Conservation (phyloP, 2,113 vertebrate species). For the Anguilla japonica region DNA sequence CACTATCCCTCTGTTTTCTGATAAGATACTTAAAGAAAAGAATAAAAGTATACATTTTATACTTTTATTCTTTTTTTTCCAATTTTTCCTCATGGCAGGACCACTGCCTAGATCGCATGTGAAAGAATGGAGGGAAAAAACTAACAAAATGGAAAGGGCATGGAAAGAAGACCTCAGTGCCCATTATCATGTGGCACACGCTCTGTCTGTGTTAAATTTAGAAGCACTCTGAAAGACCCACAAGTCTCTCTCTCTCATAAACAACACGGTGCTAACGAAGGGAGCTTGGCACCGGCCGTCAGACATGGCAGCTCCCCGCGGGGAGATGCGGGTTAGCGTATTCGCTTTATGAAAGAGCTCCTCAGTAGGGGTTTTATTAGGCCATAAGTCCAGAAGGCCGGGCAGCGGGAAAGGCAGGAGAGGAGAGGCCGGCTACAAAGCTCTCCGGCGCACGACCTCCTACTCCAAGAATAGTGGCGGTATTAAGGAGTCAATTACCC, state of each 20-base stretch:
- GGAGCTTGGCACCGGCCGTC: background rate
- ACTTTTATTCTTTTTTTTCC: too few relatives aligned
- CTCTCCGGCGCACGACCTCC: background rate
- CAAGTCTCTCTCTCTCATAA: background rate
- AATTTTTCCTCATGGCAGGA: too few relatives aligned
- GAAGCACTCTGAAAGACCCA: background rate
- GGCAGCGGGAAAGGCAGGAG: background rate
- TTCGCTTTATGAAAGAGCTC: background rate
- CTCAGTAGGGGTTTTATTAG: slow-evolving; percentile 20
- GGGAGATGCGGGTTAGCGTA: background rate
- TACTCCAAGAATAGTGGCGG: background rate
- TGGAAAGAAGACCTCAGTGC: background rate
- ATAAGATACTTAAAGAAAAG: background rate
- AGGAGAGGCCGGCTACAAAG: background rate
- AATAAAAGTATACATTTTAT: background rate
- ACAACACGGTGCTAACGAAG: background rate
- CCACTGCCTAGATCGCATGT: background rate
- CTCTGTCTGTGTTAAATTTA: background rate
- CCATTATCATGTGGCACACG: background rate
- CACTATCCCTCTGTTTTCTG: too few relatives aligned
- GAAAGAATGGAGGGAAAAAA: background rate
- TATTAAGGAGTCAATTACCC: background rate
- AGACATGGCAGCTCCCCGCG: background rate
- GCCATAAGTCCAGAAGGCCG: background rate
- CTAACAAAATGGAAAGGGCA: background rate